Evolutionary conservation across 2,113 vertebrate species (phyloP).

Genomic region (Jaculus jaculus): DNA sequence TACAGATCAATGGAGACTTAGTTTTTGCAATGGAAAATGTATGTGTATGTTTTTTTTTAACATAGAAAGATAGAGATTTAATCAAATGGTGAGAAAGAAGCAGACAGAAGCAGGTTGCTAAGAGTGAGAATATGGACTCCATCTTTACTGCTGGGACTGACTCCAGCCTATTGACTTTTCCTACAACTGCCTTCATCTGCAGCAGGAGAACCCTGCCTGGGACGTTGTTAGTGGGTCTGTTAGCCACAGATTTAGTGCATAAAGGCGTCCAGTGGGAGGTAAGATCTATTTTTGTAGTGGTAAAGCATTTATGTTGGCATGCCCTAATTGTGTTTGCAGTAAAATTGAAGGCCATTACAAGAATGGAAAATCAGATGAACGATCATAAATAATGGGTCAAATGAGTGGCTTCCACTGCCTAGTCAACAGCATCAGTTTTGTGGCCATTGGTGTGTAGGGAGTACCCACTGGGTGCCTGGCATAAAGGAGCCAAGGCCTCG

Average conservation of each 20-base stretch:
- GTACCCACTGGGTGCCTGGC: constrained; percentile 4
- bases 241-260: constrained; percentile 53
- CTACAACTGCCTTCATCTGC: not conserved
- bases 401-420: constrained; percentile 27
- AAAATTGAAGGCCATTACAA: constrained; percentile 63
- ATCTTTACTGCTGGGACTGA: not conserved
- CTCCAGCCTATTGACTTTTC: constrained; percentile 17
- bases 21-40: not conserved
- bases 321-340: constrained; percentile 67
- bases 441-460: constrained; percentile 48
- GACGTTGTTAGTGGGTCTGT: constrained; percentile 36
- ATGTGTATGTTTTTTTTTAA: not conserved
- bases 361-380: constrained; percentile 64
- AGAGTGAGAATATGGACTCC: not conserved
- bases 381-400: constrained; percentile 64
- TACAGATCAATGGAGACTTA: not conserved
- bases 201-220: constrained; percentile 5
- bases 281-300: constrained; percentile 60
- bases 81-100: not conserved
- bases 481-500: constrained; percentile 14
- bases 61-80: not conserved
- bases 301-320: constrained; percentile 44
- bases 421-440: constrained; percentile 41
- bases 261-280: constrained; percentile 58
- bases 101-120: not conserved